Percentiles rank a stretch among this genome's conserved stretches.
phyloP scores from a whole-genome alignment of 2,113 vertebrate genomes.

The Marcusenius ussheri region DNA sequence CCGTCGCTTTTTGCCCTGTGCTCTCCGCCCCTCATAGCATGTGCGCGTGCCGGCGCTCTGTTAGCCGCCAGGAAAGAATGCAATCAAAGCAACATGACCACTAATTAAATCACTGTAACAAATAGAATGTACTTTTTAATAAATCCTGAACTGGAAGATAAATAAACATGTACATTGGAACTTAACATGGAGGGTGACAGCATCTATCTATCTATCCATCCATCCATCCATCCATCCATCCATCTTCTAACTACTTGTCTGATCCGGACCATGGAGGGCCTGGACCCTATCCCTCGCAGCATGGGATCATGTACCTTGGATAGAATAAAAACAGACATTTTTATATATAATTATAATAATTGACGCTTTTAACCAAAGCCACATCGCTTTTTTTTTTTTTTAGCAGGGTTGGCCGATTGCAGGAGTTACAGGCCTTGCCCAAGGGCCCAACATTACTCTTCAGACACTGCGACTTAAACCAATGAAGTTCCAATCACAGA shows the following conservation, averaged over 20 bases:
- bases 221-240: too few relatives aligned
- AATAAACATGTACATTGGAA: not conserved
- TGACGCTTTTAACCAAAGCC: not conserved
- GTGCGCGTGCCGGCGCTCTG: not conserved
- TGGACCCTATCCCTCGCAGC: not conserved
- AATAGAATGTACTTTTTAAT: not conserved
- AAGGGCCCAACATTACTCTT: not conserved
- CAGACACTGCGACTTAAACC: not conserved
- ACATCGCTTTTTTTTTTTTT: too few relatives aligned
- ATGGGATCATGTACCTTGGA: not conserved
- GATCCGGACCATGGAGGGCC: not conserved
- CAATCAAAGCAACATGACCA: not conserved
- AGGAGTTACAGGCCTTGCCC: too few relatives aligned
- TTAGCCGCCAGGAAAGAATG: not conserved
- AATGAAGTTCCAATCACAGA: not conserved
- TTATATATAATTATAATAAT: not conserved
- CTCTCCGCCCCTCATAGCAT: not conserved
- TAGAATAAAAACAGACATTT: not conserved
- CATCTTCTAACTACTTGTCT: not conserved
- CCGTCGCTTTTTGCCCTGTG: not conserved
- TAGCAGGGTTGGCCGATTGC: too few relatives aligned
- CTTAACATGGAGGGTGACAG: not conserved
- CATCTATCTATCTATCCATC: not conserved
- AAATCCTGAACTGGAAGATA: not conserved
- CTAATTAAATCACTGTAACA: not conserved